phyloP scores from a whole-genome alignment of 2,888 invertebrate species.

The Sclerodermus sp. region DNA sequence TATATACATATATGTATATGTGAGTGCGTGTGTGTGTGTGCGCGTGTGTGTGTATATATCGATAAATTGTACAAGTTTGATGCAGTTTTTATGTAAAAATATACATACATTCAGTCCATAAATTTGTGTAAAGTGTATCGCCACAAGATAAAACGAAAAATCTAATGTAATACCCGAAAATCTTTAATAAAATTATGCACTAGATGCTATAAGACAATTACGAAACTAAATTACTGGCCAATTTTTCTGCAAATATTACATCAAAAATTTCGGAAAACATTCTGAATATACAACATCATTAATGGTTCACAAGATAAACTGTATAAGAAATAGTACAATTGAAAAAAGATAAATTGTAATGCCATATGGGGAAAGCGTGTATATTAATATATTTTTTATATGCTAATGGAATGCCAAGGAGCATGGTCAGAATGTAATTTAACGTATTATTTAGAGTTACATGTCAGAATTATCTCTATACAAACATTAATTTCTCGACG shows the following conservation, averaged over 20 bases:
- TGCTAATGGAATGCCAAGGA: conserved; percentile 46
- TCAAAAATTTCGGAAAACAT: conserved; percentile 1
- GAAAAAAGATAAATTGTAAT: conserved; percentile 46
- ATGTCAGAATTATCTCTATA: conserved; percentile 34
- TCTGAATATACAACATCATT: conserved; percentile 29
- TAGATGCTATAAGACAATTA: too few species aligned
- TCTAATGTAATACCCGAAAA: conserved; percentile 22
- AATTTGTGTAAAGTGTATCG: conserved; percentile 4
- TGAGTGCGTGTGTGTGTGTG: conserved; percentile 7
- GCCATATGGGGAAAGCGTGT: conserved; percentile 52
- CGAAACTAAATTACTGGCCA: too few species aligned
- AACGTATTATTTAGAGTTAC: conserved; percentile 41
- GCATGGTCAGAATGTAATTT: conserved; percentile 36
- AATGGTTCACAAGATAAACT: conserved; percentile 28
- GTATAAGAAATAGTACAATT: conserved; percentile 40
- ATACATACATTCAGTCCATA: too few species aligned
- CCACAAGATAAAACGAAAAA: conserved; percentile 11
- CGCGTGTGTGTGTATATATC: too few species aligned
- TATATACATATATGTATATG: neutral
- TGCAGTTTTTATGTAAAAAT: too few species aligned
- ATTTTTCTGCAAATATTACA: too few species aligned
- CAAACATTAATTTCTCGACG: conserved; percentile 33
- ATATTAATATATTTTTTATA: conserved; percentile 57
- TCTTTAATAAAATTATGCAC: conserved; percentile 13
- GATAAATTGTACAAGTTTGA: too few species aligned